phyloP scores from a whole-genome alignment of 2,888 invertebrate species.

The Coremacera marginata region DNA sequence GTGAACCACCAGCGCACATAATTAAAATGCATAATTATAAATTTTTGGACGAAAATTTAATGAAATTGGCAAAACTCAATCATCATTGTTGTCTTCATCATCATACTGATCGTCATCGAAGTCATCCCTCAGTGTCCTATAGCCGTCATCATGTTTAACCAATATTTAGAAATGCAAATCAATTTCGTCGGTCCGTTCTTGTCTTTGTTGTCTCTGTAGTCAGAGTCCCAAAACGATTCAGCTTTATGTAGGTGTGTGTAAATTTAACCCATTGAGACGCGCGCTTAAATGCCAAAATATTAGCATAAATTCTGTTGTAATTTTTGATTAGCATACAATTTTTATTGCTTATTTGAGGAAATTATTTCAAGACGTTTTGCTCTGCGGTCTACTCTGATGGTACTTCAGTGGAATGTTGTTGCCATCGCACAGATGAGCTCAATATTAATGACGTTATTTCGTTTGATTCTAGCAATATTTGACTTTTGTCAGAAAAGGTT shows the following conservation, averaged over 20 bases:
- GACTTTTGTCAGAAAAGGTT: neutral
- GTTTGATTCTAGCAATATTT: neutral
- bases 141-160: neutral
- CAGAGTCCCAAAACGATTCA: neutral
- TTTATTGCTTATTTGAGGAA: slow-evolving; percentile 30
- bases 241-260: too few relatives aligned
- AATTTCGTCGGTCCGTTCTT: slow-evolving; percentile 46
- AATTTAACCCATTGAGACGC: slow-evolving; percentile 6
- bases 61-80: slow-evolving; percentile 22
- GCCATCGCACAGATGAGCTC: neutral
- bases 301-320: slow-evolving; percentile 37
- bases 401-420: neutral
- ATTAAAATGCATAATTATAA: slow-evolving; percentile 67
- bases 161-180: slow-evolving; percentile 64
- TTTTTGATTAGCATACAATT: slow-evolving; percentile 64
- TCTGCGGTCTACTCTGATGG: neutral
- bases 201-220: neutral
- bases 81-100: neutral
- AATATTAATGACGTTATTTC: slow-evolving; percentile 1
- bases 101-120: neutral
- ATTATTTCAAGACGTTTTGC: neutral
- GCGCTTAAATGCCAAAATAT: neutral
- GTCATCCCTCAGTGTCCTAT: neutral
- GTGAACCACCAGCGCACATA: slow-evolving; percentile 50
- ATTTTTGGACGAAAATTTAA: slow-evolving; percentile 18